Base-by-base conservation (phyloP, 2,113 vertebrate genomes). In the Pelusios castaneus region DNA sequence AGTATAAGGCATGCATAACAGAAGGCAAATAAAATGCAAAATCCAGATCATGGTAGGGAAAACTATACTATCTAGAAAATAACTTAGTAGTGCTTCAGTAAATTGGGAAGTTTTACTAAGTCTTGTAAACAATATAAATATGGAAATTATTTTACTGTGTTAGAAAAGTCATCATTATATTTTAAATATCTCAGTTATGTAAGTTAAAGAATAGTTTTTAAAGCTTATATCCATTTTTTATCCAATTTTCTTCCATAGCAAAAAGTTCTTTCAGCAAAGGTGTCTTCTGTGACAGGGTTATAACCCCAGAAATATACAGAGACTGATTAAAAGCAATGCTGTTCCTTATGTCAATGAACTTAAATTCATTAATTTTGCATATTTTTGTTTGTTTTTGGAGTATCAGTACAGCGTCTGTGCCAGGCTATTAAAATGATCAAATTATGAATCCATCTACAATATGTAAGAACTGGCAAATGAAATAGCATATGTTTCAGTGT, bases 381-480 rank as follows among this genome's bases (percentile, higher is more conserved):
- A 47, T 92, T 93, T 93, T 95, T 89, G 19, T 63, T 38, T 94
- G 85, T 79, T 52, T 96, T 89, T 93, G 82, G 94, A 90, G 73
- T 86, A 91, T 88, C 58, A 93, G 91, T 75, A 88, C 91, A 25
- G 91, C 90, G 54, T 73, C 90, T 54, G 8, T 91, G 41, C 56
- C 92, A 81, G n/a, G 55, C 84, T 93, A 92, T 85, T 21, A 94
- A 76, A 75, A 56, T 60, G 84, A 94, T 82, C 77, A 93, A 96
- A 88, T 95, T 91, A 51, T 45, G 27, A 90, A 88, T 95, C 95
- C 82, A 16, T 89, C 82, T 88, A 24, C 56, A 67, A 80, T 54
- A 17, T 86, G 1, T 83, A 88, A 95, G 88, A 91, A n/a, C 7
- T 88, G 89, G n/a, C 38, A 91, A 85, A 93, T 95, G 92, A 96